These are phyloP conservation scores for Hippocampus comes DNA, from an alignment of 2,113 vertebrate species.

Conservation along the genomic window DNA sequence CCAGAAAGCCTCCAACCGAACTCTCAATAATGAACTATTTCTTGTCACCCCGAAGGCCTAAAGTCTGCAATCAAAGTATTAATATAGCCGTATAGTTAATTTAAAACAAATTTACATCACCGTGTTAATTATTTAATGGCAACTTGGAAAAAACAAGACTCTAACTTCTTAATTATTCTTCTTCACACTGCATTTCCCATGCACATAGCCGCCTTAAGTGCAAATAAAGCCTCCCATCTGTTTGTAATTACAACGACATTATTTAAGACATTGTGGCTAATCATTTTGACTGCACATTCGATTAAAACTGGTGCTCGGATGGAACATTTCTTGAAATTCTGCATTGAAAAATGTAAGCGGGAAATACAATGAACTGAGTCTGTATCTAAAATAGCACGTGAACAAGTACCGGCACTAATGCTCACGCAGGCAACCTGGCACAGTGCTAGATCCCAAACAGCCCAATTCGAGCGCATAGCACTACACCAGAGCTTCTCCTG, in stretches of 20 bases:
- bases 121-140: conserved; percentile 94
- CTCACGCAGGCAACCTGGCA: conserved; percentile 27
- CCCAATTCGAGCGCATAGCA: conserved; percentile 69
- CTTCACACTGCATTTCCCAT: conserved; percentile 97
- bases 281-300: conserved; percentile 99
- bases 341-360: conserved; percentile 18
- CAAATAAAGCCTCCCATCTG: conserved; percentile 99
- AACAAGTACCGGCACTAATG: conserved; percentile 11
- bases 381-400: conserved; percentile 2
- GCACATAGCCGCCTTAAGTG: conserved; percentile 95
- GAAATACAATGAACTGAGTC: conserved; percentile 1
- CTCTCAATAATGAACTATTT: conserved; percentile 29
- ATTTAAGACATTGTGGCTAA: conserved; percentile 96
- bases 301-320: conserved; percentile 88
- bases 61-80: conserved; percentile 3
- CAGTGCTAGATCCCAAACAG: conserved; percentile 75
- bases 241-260: conserved; percentile 99
- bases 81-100: conserved; percentile 94
- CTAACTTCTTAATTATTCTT: conserved; percentile 99
- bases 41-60: background rate
- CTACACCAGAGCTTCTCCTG: conserved; percentile 65
- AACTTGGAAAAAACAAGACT: conserved; percentile 76
- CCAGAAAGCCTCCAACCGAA: conserved; percentile 37
- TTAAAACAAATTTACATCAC: conserved; percentile 96
- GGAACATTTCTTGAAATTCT: conserved; percentile 29